phyloP scores from a whole-genome alignment of 2,113 vertebrate genomes.

The Psilopsiagon aurifrons region DNA sequence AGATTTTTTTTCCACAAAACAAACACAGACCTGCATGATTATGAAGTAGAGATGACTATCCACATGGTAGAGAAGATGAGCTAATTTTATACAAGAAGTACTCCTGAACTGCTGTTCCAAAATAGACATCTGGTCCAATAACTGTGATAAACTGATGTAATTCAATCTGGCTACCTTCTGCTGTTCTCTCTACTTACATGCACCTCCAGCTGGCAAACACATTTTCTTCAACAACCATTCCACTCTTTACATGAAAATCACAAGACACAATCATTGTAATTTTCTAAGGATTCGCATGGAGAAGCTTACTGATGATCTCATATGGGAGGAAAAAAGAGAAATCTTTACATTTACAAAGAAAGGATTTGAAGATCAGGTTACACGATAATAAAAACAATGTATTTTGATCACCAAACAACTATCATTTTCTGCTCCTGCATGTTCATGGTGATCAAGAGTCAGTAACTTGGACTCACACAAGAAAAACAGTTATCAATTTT shows the following conservation, averaged over 20 bases:
- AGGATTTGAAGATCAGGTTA: neutral
- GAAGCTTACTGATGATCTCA: neutral
- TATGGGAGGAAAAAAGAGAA: neutral
- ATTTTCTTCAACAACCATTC: neutral
- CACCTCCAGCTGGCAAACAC: neutral
- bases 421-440: neutral
- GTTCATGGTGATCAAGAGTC: neutral
- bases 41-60: neutral
- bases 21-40: neutral
- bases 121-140: neutral
- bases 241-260: neutral
- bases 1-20: neutral
- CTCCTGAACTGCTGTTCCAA: neutral
- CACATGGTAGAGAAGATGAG: neutral
- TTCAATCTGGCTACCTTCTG: neutral
- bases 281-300: neutral
- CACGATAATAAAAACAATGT: neutral
- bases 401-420: neutral
- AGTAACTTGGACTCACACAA: neutral
- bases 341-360: neutral
- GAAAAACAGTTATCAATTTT: neutral
- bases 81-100: neutral
- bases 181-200: neutral
- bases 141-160: neutral
- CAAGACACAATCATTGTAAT: neutral